A percentile compares a stretch with the other conserved stretches of the same genome.
Conservation (phyloP, 2,113 vertebrate genomes). For the Notothenia coriiceps region DNA sequence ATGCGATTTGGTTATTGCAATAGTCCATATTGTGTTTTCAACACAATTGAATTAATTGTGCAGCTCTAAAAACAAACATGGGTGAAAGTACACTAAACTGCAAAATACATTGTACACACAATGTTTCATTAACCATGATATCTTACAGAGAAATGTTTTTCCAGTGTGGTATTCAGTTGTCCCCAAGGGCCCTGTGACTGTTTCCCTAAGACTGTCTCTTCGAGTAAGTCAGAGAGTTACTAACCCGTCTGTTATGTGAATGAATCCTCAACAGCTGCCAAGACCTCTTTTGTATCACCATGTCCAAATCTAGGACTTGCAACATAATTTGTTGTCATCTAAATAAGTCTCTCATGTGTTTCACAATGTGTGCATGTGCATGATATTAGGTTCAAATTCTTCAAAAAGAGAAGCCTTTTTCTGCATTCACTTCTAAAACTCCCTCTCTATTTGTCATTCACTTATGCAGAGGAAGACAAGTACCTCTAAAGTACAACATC, state of each 20-base stretch:
- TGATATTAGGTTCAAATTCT: background rate
- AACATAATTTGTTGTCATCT: background rate
- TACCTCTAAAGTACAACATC: conserved; percentile 61
- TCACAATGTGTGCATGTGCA: background rate
- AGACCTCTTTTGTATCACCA: conserved; percentile 11
- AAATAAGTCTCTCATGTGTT: background rate
- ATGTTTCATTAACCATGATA: background rate
- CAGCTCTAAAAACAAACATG: background rate
- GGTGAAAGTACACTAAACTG: background rate
- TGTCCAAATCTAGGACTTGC: conserved; percentile 2
- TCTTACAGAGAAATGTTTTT: background rate
- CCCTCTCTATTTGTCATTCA: conserved; percentile 63
- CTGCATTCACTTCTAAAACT: conserved; percentile 40
- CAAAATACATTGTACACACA: background rate
- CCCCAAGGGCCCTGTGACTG: conserved; percentile 13
- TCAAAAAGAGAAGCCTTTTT: conserved; percentile 19
- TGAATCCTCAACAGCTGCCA: conserved; percentile 36
- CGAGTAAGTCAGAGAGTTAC: conserved; percentile 26
- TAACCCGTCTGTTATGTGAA: conserved; percentile 31
- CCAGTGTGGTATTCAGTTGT: conserved; percentile 17
- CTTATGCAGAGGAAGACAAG: conserved; percentile 57
- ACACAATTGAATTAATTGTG: too few species aligned
- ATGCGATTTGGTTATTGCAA: too few species aligned
- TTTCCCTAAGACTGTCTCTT: conserved; percentile 22
- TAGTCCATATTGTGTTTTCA: too few species aligned